phyloP scores from a whole-genome alignment of 2,113 vertebrate species.

The Lophotis ruficrista region DNA sequence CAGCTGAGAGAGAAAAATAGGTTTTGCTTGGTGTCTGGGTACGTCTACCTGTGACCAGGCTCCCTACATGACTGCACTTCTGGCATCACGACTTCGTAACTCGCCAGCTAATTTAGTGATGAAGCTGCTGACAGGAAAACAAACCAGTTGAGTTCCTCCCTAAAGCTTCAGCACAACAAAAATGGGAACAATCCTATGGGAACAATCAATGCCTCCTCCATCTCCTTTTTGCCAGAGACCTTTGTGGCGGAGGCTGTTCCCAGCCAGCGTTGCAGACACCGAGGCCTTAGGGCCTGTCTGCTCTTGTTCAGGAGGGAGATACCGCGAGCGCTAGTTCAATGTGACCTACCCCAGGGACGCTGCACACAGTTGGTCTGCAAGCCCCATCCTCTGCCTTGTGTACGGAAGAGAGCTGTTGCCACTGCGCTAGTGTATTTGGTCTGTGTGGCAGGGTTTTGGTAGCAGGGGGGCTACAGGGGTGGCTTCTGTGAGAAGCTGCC shows the following conservation, averaged over 20 bases:
- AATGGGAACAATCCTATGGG: not conserved
- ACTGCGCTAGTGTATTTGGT: too few relatives aligned
- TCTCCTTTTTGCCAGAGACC: not conserved
- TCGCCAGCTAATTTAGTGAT: not conserved
- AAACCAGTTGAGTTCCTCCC: not conserved
- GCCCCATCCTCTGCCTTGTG: not conserved
- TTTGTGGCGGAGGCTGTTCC: not conserved
- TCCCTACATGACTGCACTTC: not conserved
- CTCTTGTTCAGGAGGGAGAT: not conserved
- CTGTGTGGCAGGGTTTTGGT: too few relatives aligned
- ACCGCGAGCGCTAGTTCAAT: accelerated
- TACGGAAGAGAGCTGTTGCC: not conserved
- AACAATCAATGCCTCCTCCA: not conserved
- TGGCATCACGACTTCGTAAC: not conserved
- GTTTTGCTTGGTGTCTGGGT: not conserved
- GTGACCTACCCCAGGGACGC: not conserved
- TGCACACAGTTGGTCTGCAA: not conserved
- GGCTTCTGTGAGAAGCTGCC: too few relatives aligned
- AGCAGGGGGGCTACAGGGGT: too few relatives aligned
- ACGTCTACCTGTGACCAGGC: not conserved
- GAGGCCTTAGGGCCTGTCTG: not conserved
- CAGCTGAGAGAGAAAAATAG: not conserved
- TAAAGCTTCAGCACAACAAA: not conserved
- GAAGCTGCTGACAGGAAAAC: not conserved
- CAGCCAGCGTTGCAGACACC: not conserved